These are phyloP conservation scores for Mnemiopsis leidyi DNA, from an alignment of 37 sponge, comb jelly and placozoan species.

Conservation along the genomic window DNA sequence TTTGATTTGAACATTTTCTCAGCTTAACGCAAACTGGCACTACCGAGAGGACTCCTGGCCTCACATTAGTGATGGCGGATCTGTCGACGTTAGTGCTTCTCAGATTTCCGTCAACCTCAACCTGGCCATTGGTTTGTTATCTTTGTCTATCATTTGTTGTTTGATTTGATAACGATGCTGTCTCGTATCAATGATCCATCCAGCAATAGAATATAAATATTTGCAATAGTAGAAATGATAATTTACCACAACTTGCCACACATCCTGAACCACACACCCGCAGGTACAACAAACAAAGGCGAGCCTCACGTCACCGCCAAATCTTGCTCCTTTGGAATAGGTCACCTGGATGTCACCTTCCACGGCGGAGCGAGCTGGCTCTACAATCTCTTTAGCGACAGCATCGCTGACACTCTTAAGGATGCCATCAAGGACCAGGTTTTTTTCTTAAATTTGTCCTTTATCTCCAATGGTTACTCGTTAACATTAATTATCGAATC, in stretches of 20 bases:
- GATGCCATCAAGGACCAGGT: conserved; percentile 23
- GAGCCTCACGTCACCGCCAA: background rate
- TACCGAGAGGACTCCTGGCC: conserved; percentile 57
- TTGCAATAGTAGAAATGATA: too few relatives aligned
- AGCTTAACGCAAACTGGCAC: conserved; percentile 1
- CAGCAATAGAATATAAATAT: too few relatives aligned
- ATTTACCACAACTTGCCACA: too few relatives aligned
- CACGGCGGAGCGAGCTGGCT: conserved; percentile 47
- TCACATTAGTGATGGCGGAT: background rate
- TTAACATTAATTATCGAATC: too few relatives aligned
- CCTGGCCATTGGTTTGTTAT: background rate
- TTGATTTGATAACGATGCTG: too few relatives aligned
- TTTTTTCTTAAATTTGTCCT: too few relatives aligned
- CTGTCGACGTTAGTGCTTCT: conserved; percentile 10
- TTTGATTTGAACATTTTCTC: too few relatives aligned
- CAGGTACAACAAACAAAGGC: conserved; percentile 4
- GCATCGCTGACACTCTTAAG: background rate
- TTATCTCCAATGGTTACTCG: too few relatives aligned
- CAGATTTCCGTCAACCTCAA: conserved; percentile 18
- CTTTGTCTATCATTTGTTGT: too few relatives aligned
- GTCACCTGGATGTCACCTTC: background rate
- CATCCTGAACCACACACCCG: too few relatives aligned
- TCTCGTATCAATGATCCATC: too few relatives aligned
- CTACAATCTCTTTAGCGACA: conserved; percentile 47
- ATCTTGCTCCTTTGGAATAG: background rate